These are phyloP conservation scores for Erebia aethiops DNA, from an alignment of 2,888 invertebrate genomes.

Conservation along the genomic window DNA sequence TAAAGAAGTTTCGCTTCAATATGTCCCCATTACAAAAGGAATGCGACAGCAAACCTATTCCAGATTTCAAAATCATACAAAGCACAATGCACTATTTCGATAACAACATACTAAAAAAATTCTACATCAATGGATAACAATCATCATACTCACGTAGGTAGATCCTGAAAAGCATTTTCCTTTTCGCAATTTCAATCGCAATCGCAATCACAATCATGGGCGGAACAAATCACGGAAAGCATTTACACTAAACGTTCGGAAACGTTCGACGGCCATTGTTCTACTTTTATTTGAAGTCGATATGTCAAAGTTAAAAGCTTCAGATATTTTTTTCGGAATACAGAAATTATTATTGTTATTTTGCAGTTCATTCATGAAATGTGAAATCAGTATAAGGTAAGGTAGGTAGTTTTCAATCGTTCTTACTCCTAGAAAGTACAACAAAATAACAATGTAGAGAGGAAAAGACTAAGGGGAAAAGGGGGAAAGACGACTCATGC, in stretches of 20 bases:
- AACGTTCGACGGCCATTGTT: conserved; percentile 11
- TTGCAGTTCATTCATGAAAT: too few relatives aligned
- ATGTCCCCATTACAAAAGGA: neutral
- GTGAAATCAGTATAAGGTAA: too few relatives aligned
- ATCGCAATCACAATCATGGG: conserved; percentile 7
- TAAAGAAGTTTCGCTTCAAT: too few relatives aligned
- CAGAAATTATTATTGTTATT: too few relatives aligned
- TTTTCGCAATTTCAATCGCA: neutral
- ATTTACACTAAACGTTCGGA: conserved; percentile 14
- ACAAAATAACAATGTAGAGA: too few relatives aligned
- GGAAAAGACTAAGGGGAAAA: too few relatives aligned
- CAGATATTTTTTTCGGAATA: too few relatives aligned
- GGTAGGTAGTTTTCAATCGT: too few relatives aligned
- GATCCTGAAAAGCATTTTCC: conserved; percentile 5
- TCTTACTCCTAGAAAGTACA: too few relatives aligned
- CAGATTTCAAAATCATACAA: neutral
- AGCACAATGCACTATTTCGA: conserved; percentile 5
- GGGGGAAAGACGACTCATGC: too few relatives aligned
- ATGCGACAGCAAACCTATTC: neutral
- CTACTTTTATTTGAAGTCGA: conserved; percentile 9
- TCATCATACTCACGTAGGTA: neutral
- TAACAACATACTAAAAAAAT: too few relatives aligned
- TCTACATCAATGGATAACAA: too few relatives aligned
- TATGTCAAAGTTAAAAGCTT: conserved; percentile 1
- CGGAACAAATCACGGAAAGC: conserved; percentile 14